A percentile compares a stretch with the other conserved stretches of the same genome.
These are phyloP conservation scores for Proteles cristata DNA, from an alignment of 2,113 vertebrate species.

Conservation along the genomic window DNA sequence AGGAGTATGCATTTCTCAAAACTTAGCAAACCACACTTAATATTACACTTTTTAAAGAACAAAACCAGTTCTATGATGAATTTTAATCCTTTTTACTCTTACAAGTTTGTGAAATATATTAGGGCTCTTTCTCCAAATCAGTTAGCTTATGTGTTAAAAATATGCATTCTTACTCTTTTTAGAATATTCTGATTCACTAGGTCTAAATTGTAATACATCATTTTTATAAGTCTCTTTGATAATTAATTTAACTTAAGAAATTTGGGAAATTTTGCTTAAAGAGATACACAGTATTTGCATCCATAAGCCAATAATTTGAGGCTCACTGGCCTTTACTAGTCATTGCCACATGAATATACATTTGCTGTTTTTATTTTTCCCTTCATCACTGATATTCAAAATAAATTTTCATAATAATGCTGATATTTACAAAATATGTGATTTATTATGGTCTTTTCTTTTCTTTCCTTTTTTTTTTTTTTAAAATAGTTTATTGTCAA, in stretches of 20 bases:
- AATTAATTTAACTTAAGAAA: conserved; percentile 1
- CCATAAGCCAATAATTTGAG: neutral
- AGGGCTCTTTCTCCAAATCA: neutral
- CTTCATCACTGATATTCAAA: neutral
- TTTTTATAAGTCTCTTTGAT: neutral
- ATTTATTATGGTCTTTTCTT: neutral
- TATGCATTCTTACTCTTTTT: neutral
- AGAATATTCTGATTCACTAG: neutral
- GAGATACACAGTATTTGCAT: neutral
- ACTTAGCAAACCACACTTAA: neutral
- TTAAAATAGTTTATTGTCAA: too few relatives aligned
- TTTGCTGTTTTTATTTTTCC: neutral
- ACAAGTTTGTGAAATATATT: neutral
- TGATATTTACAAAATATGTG: neutral
- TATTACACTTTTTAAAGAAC: neutral
- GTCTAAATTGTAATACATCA: neutral
- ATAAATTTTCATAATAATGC: neutral
- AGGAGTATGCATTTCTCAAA: neutral
- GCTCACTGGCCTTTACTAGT: neutral
- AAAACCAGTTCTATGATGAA: neutral
- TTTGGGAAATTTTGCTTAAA: neutral
- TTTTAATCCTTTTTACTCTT: neutral
- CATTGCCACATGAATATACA: neutral
- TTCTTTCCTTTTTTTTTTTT: too few relatives aligned
- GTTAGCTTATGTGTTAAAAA: neutral